These are phyloP conservation scores for Lerema accius DNA, from an alignment of 1,140 invertebrate genomes.

Conservation along the genomic window DNA sequence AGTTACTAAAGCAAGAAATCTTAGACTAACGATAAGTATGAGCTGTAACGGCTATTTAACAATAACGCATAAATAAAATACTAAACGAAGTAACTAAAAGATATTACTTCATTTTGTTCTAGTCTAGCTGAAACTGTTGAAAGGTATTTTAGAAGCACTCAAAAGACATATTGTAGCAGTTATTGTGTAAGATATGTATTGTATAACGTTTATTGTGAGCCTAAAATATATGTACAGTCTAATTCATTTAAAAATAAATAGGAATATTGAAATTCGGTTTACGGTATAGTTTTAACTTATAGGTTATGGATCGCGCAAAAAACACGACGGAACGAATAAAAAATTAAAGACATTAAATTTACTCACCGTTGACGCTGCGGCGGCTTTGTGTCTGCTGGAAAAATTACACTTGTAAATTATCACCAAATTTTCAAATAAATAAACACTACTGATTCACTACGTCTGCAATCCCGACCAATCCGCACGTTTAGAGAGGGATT, in stretches of 20 bases:
- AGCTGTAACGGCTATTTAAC: too few relatives aligned
- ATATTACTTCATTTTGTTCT: too few relatives aligned
- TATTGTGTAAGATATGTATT: too few relatives aligned
- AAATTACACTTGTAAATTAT: constrained; percentile 75
- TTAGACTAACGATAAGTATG: too few relatives aligned
- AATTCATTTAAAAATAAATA: constrained; percentile 2
- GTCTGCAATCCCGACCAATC: constrained; percentile 58
- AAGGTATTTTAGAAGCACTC: too few relatives aligned
- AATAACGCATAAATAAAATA: too few relatives aligned
- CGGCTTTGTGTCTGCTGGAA: constrained; percentile 37
- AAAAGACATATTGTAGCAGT: too few relatives aligned
- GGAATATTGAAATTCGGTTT: not conserved
- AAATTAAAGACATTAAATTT: constrained; percentile 15
- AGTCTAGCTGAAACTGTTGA: too few relatives aligned
- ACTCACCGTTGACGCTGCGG: constrained; percentile 53
- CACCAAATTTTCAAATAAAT: constrained; percentile 71
- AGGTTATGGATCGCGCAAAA: constrained; percentile 51
- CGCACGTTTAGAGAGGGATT: constrained; percentile 46
- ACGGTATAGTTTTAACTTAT: constrained; percentile 14
- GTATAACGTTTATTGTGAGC: too few relatives aligned
- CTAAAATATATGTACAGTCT: too few relatives aligned
- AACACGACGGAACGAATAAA: not conserved
- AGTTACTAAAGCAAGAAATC: too few relatives aligned
- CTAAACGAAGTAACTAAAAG: too few relatives aligned
- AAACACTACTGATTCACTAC: constrained; percentile 67